Conservation (phyloP, 1,140 invertebrate genomes). For the Agrilus planipennis region DNA sequence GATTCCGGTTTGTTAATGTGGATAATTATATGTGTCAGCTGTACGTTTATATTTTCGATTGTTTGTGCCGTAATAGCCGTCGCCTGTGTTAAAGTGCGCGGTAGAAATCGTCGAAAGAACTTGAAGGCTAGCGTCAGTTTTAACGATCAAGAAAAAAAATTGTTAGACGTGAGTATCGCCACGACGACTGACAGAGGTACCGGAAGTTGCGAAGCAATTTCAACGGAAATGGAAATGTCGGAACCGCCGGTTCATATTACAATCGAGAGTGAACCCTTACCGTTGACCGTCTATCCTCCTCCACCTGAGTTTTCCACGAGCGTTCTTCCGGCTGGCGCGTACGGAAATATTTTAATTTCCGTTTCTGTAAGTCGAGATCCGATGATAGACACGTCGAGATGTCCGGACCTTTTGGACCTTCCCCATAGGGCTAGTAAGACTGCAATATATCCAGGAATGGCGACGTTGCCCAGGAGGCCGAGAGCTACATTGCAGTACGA, state of each 20-base stretch:
- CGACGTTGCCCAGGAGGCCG: constrained; percentile 34
- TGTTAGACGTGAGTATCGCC: constrained; percentile 65
- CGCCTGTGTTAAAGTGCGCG: constrained; percentile 44
- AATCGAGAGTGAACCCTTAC: constrained; percentile 50
- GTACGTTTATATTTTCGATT: constrained; percentile 36
- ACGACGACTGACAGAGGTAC: constrained; percentile 58
- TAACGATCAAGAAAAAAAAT: constrained; percentile 72
- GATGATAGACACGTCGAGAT: constrained; percentile 45
- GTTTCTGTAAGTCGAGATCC: constrained; percentile 59
- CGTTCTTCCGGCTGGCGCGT: constrained; percentile 44
- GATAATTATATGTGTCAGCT: constrained; percentile 41
- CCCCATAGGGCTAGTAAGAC: constrained; percentile 51
- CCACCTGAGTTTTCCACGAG: constrained; percentile 54
- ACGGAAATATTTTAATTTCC: constrained; percentile 63
- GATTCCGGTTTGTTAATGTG: constrained; percentile 46
- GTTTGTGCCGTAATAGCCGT: constrained; percentile 40
- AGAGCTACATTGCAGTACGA: constrained; percentile 46
- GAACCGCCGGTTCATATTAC: constrained; percentile 60
- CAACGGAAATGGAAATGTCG: constrained; percentile 34
- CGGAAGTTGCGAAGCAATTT: constrained; percentile 46
- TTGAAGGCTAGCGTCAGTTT: constrained; percentile 64
- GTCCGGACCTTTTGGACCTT: constrained; percentile 66
- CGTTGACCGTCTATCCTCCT: constrained; percentile 44
- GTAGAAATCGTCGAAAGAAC: constrained; percentile 45
- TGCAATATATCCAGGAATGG: constrained; percentile 32